Evolutionary conservation across 2,113 vertebrate genomes (phyloP), one percentile per base, ranked within the genome.

Genomic region (Malaclemys terrapin): DNA sequence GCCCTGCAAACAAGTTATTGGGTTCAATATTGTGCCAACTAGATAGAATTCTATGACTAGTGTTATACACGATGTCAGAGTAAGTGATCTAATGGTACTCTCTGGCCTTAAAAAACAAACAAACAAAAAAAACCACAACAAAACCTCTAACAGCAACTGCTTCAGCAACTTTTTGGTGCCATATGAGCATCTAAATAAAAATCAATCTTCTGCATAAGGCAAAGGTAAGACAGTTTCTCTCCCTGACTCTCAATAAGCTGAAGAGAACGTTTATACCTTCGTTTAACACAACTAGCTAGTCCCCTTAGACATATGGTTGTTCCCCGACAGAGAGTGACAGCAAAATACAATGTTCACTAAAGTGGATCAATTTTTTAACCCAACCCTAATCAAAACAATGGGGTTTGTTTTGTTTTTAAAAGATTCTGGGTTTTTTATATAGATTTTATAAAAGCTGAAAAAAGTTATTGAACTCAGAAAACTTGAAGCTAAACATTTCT

Each of bases 11-110:
- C 2, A 92, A 93, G 3, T 24, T 53, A 90, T 29, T 0, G 52
- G 3, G 3, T 83, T 79, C 59, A 38, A 50, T 3, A 1, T 3
- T 29, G 9, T 72, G 65, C 9, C n/a, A 38, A 22, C 16, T 72
- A 47, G 2, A 52, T 13, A n/a, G 80, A 83, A 14, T 59, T 38
- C 57, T 17, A 57, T 7, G 0, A 4, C 1, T 9, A 65, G 10
- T 62, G 4, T 22, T 27, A 82, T 45, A 57, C 2, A 49, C 9
- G 45, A 19, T 0, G 1, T 42, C 76, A 90, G 19, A 80, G 6
- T 2, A 80, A 82, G n/a, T 1, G 1, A 56, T 12, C 0, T 1
- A 56, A n/a, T 57, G 22, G 24, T n/a, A 10, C 50, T 27, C 3
- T 80, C 81, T 11, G 16, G 7, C 4, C 56, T 91, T 14, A 50